Evolutionary conservation across 2,888 invertebrate species (phyloP).

Genomic region (Drosophila glabriapex): DNA sequence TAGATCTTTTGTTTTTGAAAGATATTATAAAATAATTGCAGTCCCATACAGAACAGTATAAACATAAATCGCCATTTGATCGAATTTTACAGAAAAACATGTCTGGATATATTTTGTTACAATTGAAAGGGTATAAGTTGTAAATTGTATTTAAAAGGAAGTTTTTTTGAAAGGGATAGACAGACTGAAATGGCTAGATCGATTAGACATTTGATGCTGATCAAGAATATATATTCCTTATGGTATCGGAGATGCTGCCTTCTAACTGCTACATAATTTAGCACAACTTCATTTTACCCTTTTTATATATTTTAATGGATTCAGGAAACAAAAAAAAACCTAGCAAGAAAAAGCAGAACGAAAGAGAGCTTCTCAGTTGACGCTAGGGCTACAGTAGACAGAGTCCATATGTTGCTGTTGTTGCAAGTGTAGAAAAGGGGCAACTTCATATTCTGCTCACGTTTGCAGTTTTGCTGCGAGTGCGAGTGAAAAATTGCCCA

Average conservation of each 20-base stretch:
- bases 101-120: not conserved
- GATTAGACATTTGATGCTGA: not conserved
- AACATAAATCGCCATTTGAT: not conserved
- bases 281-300: not conserved
- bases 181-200: not conserved
- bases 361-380: constrained; percentile 11
- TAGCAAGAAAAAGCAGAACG: not conserved
- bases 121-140: not conserved
- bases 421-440: constrained; percentile 18
- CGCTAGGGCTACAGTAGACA: constrained; percentile 21
- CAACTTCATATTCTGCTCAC: constrained; percentile 83
- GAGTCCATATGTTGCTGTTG: not conserved
- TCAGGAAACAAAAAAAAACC: not conserved
- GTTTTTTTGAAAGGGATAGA: not conserved
- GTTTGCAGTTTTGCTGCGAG: constrained; percentile 70
- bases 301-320: not conserved
- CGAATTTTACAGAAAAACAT: not conserved
- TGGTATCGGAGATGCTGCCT: not conserved
- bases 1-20: not conserved
- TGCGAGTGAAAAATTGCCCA: constrained; percentile 75
- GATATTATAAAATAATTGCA: not conserved
- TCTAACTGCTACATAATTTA: not conserved
- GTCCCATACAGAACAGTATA: not conserved
- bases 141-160: not conserved
- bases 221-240: not conserved